These are phyloP conservation scores for Meriones psammophilus DNA, from an alignment of 2,797 vertebrate species.

Conservation along the genomic window DNA sequence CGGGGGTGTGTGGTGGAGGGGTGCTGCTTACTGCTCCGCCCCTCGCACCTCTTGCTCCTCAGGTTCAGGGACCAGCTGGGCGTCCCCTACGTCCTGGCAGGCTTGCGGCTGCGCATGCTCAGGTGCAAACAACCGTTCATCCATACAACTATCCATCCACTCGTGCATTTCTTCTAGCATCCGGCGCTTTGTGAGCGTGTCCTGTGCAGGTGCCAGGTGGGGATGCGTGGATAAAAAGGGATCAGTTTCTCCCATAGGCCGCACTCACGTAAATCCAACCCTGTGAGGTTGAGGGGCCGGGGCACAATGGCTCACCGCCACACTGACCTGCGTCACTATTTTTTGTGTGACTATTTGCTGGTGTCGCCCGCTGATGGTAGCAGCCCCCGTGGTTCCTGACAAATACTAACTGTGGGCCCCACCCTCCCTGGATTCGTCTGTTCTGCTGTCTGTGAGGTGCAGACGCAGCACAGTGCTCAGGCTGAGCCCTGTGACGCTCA, in stretches of 20 bases:
- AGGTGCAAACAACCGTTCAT: neutral
- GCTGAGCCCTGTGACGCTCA: neutral
- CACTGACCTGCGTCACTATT: neutral
- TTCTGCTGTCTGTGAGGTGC: neutral
- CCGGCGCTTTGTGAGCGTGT: neutral
- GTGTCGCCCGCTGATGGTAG: neutral
- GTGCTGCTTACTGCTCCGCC: neutral
- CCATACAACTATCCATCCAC: neutral
- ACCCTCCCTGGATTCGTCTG: neutral
- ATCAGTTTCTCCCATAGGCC: neutral
- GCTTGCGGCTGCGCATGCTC: neutral
- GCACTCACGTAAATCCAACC: neutral
- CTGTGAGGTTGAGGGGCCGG: neutral
- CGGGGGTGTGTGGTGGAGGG: neutral
- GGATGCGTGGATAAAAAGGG: neutral
- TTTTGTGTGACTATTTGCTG: neutral
- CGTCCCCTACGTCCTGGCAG: rapidly evolving
- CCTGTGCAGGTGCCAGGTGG: conserved; percentile 11
- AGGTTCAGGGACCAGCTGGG: neutral
- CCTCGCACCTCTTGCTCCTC: neutral
- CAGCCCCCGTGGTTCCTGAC: neutral
- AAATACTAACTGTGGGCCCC: neutral
- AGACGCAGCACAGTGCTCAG: too few species aligned
- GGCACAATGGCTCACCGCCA: neutral
- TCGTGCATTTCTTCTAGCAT: neutral